phyloP scores from a whole-genome alignment of 2,113 vertebrate species.

The Chamaetylas fuelleborni region DNA sequence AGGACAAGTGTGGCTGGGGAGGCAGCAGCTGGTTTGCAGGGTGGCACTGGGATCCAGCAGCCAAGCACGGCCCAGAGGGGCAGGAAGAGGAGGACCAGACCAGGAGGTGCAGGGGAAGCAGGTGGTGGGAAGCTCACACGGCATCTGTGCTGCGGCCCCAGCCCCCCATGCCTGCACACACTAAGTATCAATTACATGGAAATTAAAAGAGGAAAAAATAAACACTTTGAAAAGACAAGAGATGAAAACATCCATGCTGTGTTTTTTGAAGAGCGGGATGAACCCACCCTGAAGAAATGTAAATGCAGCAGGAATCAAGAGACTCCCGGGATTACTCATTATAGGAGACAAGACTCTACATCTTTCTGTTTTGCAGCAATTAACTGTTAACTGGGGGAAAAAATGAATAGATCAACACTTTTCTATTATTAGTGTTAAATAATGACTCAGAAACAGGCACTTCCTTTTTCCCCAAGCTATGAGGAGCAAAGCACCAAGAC shows the following conservation, averaged over 20 bases:
- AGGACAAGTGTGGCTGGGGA: background rate
- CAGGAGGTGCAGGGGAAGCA: conserved; percentile 1
- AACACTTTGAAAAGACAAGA: conserved; percentile 8
- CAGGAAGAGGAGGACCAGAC: background rate
- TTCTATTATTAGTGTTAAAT: conserved; percentile 62
- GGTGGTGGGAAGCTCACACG: background rate
- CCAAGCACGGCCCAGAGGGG: rapidly evolving
- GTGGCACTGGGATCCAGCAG: rapidly evolving
- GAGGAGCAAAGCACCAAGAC: conserved; percentile 1
- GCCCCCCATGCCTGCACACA: background rate
- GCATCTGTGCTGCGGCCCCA: background rate
- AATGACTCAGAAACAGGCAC: conserved; percentile 45
- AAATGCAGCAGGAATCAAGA: conserved; percentile 31
- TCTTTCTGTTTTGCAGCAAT: conserved; percentile 57
- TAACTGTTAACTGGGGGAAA: conserved; percentile 20
- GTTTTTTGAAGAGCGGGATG: background rate
- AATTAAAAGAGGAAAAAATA: conserved; percentile 18
- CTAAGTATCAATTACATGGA: background rate
- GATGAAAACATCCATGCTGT: background rate
- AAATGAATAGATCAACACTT: conserved; percentile 35
- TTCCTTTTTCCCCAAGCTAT: conserved; percentile 31
- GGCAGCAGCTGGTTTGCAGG: background rate
- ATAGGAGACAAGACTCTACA: background rate
- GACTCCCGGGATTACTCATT: conserved; percentile 39
- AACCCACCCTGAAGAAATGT: conserved; percentile 47